Conservation (phyloP, 1,140 invertebrate genomes). For the Limonius californicus region DNA sequence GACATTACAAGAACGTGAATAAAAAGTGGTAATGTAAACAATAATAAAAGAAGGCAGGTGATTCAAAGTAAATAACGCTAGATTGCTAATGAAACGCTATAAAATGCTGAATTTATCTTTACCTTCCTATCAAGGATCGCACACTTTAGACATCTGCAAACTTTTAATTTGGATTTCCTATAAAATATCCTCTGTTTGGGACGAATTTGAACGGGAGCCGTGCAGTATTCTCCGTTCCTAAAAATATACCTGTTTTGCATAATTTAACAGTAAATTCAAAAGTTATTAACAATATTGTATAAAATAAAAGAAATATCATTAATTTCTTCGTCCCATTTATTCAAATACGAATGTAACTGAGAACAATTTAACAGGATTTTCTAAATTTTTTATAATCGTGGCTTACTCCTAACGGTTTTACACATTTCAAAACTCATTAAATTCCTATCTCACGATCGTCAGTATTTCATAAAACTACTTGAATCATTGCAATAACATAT, state of each 20-base stretch:
- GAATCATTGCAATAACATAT: too few relatives aligned
- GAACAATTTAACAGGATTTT: too few relatives aligned
- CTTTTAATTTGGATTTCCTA: not conserved
- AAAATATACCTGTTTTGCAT: not conserved
- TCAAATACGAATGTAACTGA: too few relatives aligned
- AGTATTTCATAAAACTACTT: too few relatives aligned
- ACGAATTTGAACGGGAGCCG: not conserved
- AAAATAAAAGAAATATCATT: too few relatives aligned
- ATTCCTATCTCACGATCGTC: too few relatives aligned
- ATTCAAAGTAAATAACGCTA: slow-evolving; percentile 7
- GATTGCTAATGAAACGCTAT: slow-evolving; percentile 3
- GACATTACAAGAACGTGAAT: not conserved
- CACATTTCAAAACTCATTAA: too few relatives aligned
- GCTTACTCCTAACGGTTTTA: too few relatives aligned
- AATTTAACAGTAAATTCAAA: slow-evolving; percentile 1
- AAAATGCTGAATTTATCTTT: not conserved
- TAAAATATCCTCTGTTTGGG: not conserved
- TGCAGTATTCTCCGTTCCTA: too few relatives aligned
- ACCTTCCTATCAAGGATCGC: not conserved
- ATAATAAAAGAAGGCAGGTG: slow-evolving; percentile 4
- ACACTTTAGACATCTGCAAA: slow-evolving; percentile 3
- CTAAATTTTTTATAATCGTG: too few relatives aligned
- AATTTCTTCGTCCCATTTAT: too few relatives aligned
- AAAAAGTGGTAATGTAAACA: slow-evolving; percentile 3
- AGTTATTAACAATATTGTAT: not conserved